Evolutionary conservation across 2,888 invertebrate genomes (phyloP), one percentile per base, ranked within the genome.

Genomic region (Ganaspis brasiliensis): DNA sequence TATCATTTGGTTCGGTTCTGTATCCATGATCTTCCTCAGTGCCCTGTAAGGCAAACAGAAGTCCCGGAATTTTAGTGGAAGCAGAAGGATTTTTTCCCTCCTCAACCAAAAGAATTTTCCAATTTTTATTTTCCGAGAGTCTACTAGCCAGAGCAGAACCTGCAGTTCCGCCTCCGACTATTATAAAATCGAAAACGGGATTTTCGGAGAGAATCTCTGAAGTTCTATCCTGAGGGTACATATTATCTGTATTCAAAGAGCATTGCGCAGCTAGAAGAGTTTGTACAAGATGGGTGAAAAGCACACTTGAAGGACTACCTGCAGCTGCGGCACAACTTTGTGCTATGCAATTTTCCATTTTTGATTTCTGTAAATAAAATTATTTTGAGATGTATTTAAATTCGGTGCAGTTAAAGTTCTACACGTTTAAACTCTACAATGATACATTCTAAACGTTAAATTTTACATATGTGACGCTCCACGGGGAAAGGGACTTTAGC

Each of bases 191-290:
- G 59, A 88, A 91, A 16, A 83, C 80, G 0, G 78, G 67, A 16
- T 77, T 77, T 89, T 88, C 85, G 63, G 59, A 72, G 0, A 92
- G 55, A 2, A 93, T 90, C 3, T 90, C 90, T 6, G 91, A 88
- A 0, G 86, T 92, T 21, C 91, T 92, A 81, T 95, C 94, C 19
- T 87, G 88, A 0, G 95, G 95, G 92, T 95, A 95, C 37, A 92
- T 85, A 10, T 92, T 92, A 76, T 92, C 92, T 0, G 92, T 92
- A 5, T 92, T 92, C n/a, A 95, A 83, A 0, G 93, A 92, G 84
- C 95, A 95, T 85, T 94, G 94, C 0, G 94, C 93, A 1, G 93
- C 90, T 57, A 95, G 88, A 73, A 96, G 88, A 0, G 93, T 92
- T 80, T 94, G 94, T 75, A 95, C 86, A 0, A 95, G 89, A 10